Evolutionary conservation across 2,797 vertebrate genomes (phyloP).

Genomic region (Lemur catta): DNA sequence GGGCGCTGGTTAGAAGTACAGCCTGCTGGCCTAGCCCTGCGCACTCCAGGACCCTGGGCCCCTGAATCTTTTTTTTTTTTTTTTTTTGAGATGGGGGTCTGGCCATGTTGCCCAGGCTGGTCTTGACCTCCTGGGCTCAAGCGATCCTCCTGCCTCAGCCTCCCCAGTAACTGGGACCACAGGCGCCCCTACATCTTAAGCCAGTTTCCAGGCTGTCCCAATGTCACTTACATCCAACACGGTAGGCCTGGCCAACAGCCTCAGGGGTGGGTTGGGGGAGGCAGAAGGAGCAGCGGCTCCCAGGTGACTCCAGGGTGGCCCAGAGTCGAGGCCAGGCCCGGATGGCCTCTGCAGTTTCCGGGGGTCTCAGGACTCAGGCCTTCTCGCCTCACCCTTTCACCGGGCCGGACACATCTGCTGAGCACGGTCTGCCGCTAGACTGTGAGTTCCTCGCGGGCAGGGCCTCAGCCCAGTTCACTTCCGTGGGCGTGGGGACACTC

Average conservation of each 20-base stretch:
- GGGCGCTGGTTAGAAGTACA: background rate
- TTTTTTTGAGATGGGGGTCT: no score
- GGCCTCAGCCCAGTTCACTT: background rate
- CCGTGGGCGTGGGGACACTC: background rate
- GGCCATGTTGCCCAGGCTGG: background rate
- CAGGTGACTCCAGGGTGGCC: background rate
- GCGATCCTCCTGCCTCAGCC: background rate
- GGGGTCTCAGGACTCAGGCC: background rate
- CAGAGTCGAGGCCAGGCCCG: background rate
- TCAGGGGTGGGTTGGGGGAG: background rate
- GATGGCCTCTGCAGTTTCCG: background rate
- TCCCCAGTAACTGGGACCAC: background rate
- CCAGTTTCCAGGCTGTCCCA: background rate
- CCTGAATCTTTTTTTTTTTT: background rate
- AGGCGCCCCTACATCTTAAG: background rate
- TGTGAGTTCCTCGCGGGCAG: conserved; percentile 37
- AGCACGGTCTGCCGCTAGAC: background rate
- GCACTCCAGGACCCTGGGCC: background rate
- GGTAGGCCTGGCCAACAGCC: background rate
- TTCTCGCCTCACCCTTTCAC: background rate
- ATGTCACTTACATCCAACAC: background rate
- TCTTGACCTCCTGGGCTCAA: background rate
- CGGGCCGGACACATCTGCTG: background rate
- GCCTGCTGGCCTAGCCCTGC: background rate
- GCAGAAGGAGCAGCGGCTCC: background rate